Conservation (phyloP, 1,140 invertebrate species). For the Mizuhopecten yessoensis region DNA sequence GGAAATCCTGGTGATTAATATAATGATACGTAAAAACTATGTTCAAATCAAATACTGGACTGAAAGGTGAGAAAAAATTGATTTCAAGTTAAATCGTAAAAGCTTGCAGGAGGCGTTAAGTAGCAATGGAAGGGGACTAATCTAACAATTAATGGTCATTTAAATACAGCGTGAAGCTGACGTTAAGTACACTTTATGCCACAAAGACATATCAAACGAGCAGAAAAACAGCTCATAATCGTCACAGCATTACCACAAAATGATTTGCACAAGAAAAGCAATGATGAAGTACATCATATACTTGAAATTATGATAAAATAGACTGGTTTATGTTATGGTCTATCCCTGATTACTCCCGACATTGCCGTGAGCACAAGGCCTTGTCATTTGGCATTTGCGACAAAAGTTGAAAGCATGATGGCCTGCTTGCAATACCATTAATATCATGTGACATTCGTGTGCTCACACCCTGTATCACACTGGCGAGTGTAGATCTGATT, state of each 20-base stretch:
- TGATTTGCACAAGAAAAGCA: slow-evolving; percentile 13
- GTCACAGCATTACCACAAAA: not conserved
- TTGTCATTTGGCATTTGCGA: too few species aligned
- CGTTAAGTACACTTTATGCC: not conserved
- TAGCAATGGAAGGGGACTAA: not conserved
- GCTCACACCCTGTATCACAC: too few species aligned
- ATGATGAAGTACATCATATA: not conserved
- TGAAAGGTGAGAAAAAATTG: too few species aligned
- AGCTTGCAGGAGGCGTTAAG: too few species aligned
- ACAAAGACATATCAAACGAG: not conserved
- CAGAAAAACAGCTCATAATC: not conserved
- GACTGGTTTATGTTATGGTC: not conserved
- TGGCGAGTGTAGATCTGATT: too few species aligned
- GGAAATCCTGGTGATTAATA: too few species aligned
- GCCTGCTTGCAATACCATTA: not conserved
- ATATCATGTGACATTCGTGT: not conserved
- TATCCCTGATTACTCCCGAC: not conserved
- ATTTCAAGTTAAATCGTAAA: too few species aligned
- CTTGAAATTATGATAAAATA: not conserved
- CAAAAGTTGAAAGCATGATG: too few species aligned
- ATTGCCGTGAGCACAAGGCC: not conserved
- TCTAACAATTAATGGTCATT: not conserved
- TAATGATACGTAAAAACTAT: too few species aligned
- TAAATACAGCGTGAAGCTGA: not conserved
- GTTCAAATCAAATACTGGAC: too few species aligned